Percentiles rank a stretch among this genome's conserved stretches.
Conservation (phyloP, 2,113 vertebrate genomes). For the Scolopax mira region DNA sequence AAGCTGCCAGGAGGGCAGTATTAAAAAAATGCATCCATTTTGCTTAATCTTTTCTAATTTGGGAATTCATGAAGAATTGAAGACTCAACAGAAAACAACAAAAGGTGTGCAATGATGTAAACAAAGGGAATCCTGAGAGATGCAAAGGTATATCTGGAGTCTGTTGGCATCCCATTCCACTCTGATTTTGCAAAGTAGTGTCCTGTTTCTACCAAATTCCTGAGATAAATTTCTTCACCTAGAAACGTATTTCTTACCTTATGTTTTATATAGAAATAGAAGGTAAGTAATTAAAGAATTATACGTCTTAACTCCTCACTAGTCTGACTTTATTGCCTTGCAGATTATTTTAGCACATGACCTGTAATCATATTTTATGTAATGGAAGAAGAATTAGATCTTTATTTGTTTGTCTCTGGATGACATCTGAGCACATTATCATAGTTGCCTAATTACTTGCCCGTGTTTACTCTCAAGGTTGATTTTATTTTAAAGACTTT, state of each 20-base stretch:
- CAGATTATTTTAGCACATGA: neutral
- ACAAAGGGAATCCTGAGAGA: neutral
- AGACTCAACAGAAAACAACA: neutral
- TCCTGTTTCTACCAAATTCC: neutral
- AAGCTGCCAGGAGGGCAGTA: neutral
- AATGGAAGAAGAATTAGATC: neutral
- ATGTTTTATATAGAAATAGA: neutral
- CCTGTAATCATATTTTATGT: neutral
- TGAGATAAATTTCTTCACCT: neutral
- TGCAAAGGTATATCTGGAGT: neutral
- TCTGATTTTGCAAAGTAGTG: neutral
- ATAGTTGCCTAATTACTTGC: neutral
- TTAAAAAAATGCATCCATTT: neutral
- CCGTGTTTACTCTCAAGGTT: neutral
- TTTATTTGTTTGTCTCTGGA: neutral
- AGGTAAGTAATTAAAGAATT: neutral
- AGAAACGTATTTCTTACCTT: neutral
- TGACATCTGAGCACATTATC: neutral
- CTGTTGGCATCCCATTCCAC: neutral
- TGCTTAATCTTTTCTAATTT: neutral
- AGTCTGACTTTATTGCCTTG: neutral
- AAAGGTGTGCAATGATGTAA: neutral
- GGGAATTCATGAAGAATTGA: neutral
- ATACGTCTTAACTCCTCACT: neutral
- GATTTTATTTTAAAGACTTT: conserved; percentile 21